Base-by-base conservation (phyloP, 1,140 invertebrate species). In the Neodiprion virginianus region DNA sequence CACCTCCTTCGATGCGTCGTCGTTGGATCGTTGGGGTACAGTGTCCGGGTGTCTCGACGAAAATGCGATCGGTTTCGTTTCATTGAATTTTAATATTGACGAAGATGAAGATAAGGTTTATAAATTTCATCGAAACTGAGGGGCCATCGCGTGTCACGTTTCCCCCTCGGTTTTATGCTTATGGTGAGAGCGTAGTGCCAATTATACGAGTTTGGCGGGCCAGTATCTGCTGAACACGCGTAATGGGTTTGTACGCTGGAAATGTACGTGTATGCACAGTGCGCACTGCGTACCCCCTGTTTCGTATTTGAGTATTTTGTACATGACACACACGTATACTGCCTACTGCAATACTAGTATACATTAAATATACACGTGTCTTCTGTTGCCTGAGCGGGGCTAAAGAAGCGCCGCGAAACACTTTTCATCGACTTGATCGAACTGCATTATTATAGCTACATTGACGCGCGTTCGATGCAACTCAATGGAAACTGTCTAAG, bases 351-450 rank as follows among this genome's bases (percentile, higher is more conserved):
- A 40, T 40, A 40, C 28, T 40, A 40, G 3, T 61, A 61, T 61
- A 61, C 53, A 17, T 61, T 14, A 61, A 61, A 61, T 61, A 61
- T 61, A 61, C n/a, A 7, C n/a, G 53, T 17, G 53, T 61, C 11
- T 61, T 61, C n/a, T 61, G 8, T 61, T 61, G 11, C 53, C 11
- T 61, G 11, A 14, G 53, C 53, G 53, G n/a, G 28, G 28, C 28
- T 40, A 5, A 40, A 61, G 11, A 40, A 40, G 53, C 53, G 5
- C 28, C 28, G n/a, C 53, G 5, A 8, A 14, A 81, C 86, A 88
- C 86, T 89, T 88, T 88, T 86, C 87, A 88, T 87, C 85, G 88
- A 86, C 85, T 88, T 86, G 77, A 69, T 81, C 80, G 81, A 84
- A 83, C 78, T 21, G 21, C n/a, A 61, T 61, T n/a, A 12, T 17